A percentile compares a stretch with the other conserved stretches of the same genome.
These are phyloP conservation scores for Ochropacha duplaris DNA, from an alignment of 2,888 invertebrate genomes.

Conservation along the genomic window DNA sequence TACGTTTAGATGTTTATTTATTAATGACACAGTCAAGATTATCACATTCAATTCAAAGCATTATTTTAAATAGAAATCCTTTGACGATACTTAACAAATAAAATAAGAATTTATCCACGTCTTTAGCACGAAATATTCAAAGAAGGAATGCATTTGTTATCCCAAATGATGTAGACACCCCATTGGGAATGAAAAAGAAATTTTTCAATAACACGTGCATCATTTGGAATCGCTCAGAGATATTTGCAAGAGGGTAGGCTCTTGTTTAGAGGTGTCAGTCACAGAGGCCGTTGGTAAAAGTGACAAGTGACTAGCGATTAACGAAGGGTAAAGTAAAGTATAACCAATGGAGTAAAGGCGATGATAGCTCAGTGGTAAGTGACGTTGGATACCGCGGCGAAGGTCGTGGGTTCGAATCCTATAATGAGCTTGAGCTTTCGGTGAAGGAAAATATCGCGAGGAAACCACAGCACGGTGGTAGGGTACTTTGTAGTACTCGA, in stretches of 20 bases:
- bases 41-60: too few relatives aligned
- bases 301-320: conserved; percentile 3
- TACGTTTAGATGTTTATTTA: too few relatives aligned
- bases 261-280: conserved; percentile 60
- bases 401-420: too few relatives aligned
- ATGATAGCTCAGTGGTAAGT: too few relatives aligned
- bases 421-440: too few relatives aligned
- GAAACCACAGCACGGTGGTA: too few relatives aligned
- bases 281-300: conserved; percentile 32
- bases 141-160: conserved; percentile 23
- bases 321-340: too few relatives aligned
- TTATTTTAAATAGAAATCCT: background rate
- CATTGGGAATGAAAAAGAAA: conserved; percentile 33
- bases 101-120: background rate
- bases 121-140: background rate
- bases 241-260: conserved; percentile 44
- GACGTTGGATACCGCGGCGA: too few relatives aligned
- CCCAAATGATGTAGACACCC: conserved; percentile 22
- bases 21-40: too few relatives aligned
- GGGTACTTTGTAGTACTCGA: too few relatives aligned
- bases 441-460: too few relatives aligned
- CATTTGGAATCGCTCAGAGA: conserved; percentile 49
- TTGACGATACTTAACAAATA: background rate
- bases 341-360: too few relatives aligned
- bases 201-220: conserved; percentile 53